A percentile compares a stretch with the other conserved stretches of the same genome.
These are phyloP conservation scores for Liodrosophila aerea DNA, from an alignment of 2,888 invertebrate genomes.

Conservation along the genomic window DNA sequence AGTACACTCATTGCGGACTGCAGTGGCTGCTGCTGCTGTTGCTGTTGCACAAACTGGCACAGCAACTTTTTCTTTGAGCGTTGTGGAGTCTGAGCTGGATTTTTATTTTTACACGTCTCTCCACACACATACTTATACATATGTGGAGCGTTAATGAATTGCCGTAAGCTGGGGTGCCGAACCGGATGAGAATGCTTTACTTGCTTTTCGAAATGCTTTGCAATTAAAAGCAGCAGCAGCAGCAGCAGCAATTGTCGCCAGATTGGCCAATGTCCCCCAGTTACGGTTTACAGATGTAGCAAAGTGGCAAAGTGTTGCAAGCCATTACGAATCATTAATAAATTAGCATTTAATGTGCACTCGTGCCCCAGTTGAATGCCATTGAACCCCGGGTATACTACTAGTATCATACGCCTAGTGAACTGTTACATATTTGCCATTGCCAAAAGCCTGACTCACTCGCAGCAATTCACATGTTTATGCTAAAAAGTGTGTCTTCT, in stretches of 20 bases:
- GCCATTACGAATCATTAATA: slow-evolving; percentile 65
- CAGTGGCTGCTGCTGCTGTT: slow-evolving; percentile 23
- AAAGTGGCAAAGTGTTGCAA: slow-evolving; percentile 54
- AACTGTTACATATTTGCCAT: slow-evolving; percentile 35
- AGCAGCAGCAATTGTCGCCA: slow-evolving; percentile 59
- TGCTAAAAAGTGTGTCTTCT: slow-evolving; percentile 52
- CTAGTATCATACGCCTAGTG: slow-evolving; percentile 55
- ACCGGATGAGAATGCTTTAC: slow-evolving; percentile 71
- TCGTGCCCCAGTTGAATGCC: slow-evolving; percentile 54
- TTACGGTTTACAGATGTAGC: slow-evolving; percentile 28
- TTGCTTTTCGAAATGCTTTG: slow-evolving; percentile 51
- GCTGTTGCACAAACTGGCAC: slow-evolving; percentile 66
- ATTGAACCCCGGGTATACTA: slow-evolving; percentile 60
- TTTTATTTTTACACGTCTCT: slow-evolving; percentile 45
- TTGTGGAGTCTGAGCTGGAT: slow-evolving; percentile 49
- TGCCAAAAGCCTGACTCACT: slow-evolving; percentile 27
- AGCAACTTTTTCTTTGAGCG: slow-evolving; percentile 73
- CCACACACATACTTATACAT: slow-evolving; percentile 18
- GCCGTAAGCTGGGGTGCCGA: slow-evolving; percentile 58
- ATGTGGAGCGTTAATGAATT: slow-evolving; percentile 75
- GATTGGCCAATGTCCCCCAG: slow-evolving; percentile 54
- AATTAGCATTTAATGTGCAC: slow-evolving; percentile 61
- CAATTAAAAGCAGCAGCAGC: slow-evolving; percentile 61
- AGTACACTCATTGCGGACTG: slow-evolving; percentile 38
- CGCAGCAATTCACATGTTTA: slow-evolving; percentile 55